Base-by-base conservation (phyloP, 2,888 invertebrate genomes). In the Agonum fuliginosum region DNA sequence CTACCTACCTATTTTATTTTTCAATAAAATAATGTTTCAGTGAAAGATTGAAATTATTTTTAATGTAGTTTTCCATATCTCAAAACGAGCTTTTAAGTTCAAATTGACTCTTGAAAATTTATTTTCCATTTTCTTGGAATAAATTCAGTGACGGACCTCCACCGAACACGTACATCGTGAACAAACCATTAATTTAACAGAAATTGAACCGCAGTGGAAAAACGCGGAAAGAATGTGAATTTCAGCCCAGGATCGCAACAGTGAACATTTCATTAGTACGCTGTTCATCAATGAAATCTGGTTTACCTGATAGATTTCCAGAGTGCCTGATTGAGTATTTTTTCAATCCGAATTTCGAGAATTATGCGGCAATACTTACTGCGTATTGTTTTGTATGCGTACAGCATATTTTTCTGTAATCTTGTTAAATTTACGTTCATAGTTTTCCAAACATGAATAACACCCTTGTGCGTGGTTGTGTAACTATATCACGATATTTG, bases 161-260 rank as follows among this genome's bases (percentile, higher is more conserved):
- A 24, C n/a, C 12, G 27, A 46, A 70, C 30, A 71, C 48, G 51
- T 71, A 24, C 48, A 51, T 27, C 51, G 71, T 27, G 70, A 71
- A 71, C 30, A 71, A 71, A 71, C 27, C 51, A 51, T 48, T 71
- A 71, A 71, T 71, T 70, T 51, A 71, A 51, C 48, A 46, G 71
- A 46, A 71, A 71, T 71, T 71, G 71, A 30, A 46, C 48, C n/a
- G 71, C 12, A 51, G 27, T 17, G 48, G 27, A 48, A 71, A 30
- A 48, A 71, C 71, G 71, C 27, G 51, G 10, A 8, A 3, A 41
- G 67, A 67, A 67, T 62, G 30, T 62, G 30, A 62, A 62, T 34
- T 67, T 62, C 27, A 12, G 14, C 30, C 6, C 8, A 5, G 30
- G 30, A 30, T 30, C 30, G 30, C 3, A 30, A 5, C 30, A 5